Percentiles rank a stretch among this genome's conserved stretches.
Evolutionary conservation across 2,113 vertebrate species (phyloP).

Genomic region (Scopus umbretta): DNA sequence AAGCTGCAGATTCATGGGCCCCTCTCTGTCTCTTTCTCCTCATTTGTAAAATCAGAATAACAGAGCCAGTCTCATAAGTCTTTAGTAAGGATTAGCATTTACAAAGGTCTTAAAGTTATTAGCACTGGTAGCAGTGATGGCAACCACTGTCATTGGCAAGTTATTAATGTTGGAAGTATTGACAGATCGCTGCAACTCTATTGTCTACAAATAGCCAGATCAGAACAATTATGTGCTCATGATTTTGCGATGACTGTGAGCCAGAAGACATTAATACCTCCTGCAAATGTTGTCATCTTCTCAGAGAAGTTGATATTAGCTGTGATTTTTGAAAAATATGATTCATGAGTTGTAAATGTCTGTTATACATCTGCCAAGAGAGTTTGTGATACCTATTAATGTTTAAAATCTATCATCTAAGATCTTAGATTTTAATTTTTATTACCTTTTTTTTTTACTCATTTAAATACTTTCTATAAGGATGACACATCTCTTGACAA

Average conservation of each 20-base stretch:
- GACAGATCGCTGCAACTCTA: not conserved
- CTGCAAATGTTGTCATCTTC: not conserved
- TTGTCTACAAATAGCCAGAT: not conserved
- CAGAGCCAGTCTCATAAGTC: not conserved
- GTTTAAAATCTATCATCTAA: not conserved
- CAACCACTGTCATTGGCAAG: not conserved
- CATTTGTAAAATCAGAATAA: not conserved
- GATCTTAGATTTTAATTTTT: not conserved
- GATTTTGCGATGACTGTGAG: conserved; percentile 11
- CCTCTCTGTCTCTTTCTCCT: not conserved
- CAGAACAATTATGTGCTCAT: conserved; percentile 9
- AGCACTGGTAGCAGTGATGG: not conserved
- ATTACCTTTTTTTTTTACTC: not conserved
- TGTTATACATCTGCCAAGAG: conserved; percentile 12
- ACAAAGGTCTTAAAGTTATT: not conserved
- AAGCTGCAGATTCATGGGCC: not conserved
- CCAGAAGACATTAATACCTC: conserved; percentile 16
- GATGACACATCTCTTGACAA: conserved; percentile 2
- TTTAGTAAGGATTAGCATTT: not conserved
- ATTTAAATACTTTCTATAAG: conserved; percentile 5
- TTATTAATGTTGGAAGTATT: not conserved
- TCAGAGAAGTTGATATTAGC: not conserved
- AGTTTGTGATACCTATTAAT: not conserved
- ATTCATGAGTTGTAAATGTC: not conserved
- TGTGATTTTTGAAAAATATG: conserved; percentile 14